Conservation (phyloP, 2,797 vertebrate genomes). For the Mormyrops boulengeri region DNA sequence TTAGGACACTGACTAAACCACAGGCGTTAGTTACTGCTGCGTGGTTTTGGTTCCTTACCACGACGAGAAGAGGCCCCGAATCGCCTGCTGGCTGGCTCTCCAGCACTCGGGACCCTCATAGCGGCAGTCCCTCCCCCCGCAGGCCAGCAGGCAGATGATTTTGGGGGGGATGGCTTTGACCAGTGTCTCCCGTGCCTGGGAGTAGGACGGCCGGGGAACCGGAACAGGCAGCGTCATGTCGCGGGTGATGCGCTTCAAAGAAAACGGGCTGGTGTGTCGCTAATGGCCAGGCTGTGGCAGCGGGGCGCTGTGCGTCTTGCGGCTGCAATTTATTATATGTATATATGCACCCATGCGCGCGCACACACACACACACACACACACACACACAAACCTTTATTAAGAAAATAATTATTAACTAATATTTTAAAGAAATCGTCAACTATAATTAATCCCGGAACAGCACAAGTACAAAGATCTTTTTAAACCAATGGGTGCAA, state of each 20-base stretch:
- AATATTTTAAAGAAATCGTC: neutral
- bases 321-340: neutral
- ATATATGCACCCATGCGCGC: neutral
- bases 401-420: no score
- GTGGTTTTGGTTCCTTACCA: conserved; percentile 52
- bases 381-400: neutral
- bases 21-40: neutral
- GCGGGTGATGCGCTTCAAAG: neutral
- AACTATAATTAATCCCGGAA: neutral
- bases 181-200: conserved; percentile 69
- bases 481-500: neutral
- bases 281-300: neutral
- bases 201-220: conserved; percentile 65
- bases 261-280: neutral
- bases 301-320: neutral
- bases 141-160: conserved; percentile 69
- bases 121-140: conserved; percentile 68
- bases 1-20: neutral
- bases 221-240: conserved; percentile 47
- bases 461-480: neutral
- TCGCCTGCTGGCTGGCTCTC: conserved; percentile 64
- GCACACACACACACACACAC: neutral
- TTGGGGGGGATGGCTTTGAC: conserved; percentile 65
- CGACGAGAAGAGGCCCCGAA: conserved; percentile 70
- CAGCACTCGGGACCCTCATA: conserved; percentile 70